Conservation (phyloP, 2,888 invertebrate genomes). For the Netelia fuscicornis region DNA sequence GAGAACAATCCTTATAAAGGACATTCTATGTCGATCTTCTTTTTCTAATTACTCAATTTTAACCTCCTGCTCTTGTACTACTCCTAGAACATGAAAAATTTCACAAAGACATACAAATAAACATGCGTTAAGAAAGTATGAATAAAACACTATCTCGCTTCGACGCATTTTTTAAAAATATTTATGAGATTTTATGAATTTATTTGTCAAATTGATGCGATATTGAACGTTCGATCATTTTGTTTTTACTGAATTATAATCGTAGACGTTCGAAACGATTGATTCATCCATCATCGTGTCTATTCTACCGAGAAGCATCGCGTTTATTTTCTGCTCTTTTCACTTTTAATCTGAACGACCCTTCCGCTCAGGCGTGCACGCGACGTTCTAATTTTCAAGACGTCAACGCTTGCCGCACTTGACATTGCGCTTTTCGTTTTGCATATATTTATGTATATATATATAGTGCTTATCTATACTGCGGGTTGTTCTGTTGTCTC, state of each 20-base stretch:
- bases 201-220: background rate
- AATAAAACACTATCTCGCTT: background rate
- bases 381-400: conserved; percentile 48
- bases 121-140: background rate
- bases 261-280: conserved; percentile 2
- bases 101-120: too few relatives aligned
- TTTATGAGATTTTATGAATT: background rate
- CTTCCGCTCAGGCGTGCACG: background rate
- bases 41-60: background rate
- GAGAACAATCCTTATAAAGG: background rate
- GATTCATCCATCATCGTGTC: conserved; percentile 39
- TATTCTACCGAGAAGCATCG: background rate
- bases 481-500: conserved; percentile 24
- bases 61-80: too few relatives aligned
- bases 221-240: background rate
- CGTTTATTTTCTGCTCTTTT: conserved; percentile 9
- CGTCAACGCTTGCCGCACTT: conserved; percentile 20
- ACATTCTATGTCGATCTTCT: background rate
- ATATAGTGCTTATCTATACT: background rate
- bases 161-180: background rate
- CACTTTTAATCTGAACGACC: conserved; percentile 37
- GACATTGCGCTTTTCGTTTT: conserved; percentile 18
- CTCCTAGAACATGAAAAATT: background rate
- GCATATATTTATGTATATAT: background rate
- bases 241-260: background rate